phyloP scores from a whole-genome alignment of 1,140 invertebrate species.

The Conopomorpha cramerella region DNA sequence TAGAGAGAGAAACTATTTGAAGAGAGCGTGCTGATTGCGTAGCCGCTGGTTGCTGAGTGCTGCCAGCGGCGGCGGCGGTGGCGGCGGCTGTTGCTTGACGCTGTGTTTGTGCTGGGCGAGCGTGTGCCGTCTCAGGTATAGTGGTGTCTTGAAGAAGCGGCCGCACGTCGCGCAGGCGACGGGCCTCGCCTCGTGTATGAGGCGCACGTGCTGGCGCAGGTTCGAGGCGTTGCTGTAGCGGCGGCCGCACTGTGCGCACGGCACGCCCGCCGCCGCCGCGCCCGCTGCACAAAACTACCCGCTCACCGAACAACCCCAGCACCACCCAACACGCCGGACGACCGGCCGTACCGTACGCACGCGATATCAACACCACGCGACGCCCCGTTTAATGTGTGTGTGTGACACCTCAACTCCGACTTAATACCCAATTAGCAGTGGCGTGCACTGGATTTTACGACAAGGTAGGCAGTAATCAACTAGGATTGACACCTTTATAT shows the following conservation, averaged over 20 bases:
- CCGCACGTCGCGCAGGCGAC: constrained; percentile 74
- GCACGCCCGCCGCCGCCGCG: constrained; percentile 12
- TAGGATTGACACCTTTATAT: too few relatives aligned
- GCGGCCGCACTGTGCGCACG: constrained; percentile 75
- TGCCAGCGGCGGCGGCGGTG: constrained; percentile 14
- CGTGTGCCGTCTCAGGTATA: constrained; percentile 74
- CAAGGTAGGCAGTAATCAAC: too few relatives aligned
- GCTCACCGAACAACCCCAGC: neutral
- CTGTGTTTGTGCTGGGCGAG: constrained; percentile 59
- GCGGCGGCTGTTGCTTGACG: constrained; percentile 12
- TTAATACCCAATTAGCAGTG: too few relatives aligned
- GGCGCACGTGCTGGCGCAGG: constrained; percentile 78
- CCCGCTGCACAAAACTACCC: constrained; percentile 4
- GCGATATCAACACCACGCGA: too few relatives aligned
- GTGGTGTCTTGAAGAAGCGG: constrained; percentile 78
- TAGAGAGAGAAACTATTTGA: too few relatives aligned
- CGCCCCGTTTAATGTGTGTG: too few relatives aligned
- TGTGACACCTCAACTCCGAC: too few relatives aligned
- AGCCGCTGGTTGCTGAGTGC: constrained; percentile 31
- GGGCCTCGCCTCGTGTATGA: constrained; percentile 78
- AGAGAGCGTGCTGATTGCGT: neutral
- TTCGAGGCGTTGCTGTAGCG: constrained; percentile 82
- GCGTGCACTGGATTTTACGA: too few relatives aligned
- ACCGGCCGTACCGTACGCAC: too few relatives aligned
- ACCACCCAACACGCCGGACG: too few relatives aligned